Percentiles rank a stretch among this genome's conserved stretches.
phyloP scores from a whole-genome alignment of 2,888 invertebrate genomes.

The Drosophila sordidula region DNA sequence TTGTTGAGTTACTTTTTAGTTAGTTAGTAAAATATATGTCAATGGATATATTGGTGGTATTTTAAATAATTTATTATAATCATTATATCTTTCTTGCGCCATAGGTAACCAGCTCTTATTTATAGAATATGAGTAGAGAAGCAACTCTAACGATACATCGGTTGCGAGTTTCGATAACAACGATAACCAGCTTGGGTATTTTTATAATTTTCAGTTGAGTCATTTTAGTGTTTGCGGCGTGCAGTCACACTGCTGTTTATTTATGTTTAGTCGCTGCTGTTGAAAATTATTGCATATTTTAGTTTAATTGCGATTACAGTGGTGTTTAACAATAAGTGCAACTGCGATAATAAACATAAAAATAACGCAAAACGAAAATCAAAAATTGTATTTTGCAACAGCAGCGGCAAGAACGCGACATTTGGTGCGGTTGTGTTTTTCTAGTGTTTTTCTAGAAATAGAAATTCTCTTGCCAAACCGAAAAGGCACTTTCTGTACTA shows the following conservation, averaged over 20 bases:
- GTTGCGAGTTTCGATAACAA: neutral
- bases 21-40: too few species aligned
- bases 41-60: neutral
- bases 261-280: constrained; percentile 60
- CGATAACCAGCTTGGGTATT: constrained; percentile 2
- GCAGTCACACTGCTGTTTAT: constrained; percentile 63
- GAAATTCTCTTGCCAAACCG: constrained; percentile 59
- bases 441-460: constrained; percentile 48
- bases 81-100: too few species aligned
- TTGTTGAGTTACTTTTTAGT: too few species aligned
- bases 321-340: constrained; percentile 15
- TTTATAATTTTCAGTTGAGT: neutral
- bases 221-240: constrained; percentile 13
- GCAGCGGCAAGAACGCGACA: constrained; percentile 15
- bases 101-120: neutral
- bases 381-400: neutral
- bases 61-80: neutral
- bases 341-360: neutral
- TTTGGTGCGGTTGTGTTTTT: constrained; percentile 18
- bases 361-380: neutral
- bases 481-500: constrained; percentile 43
- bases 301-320: constrained; percentile 36
- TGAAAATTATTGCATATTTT: constrained; percentile 48
- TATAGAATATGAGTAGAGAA: neutral
- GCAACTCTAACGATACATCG: neutral